Evolutionary conservation across 2,888 invertebrate species (phyloP).

Genomic region (Furcula furcula): DNA sequence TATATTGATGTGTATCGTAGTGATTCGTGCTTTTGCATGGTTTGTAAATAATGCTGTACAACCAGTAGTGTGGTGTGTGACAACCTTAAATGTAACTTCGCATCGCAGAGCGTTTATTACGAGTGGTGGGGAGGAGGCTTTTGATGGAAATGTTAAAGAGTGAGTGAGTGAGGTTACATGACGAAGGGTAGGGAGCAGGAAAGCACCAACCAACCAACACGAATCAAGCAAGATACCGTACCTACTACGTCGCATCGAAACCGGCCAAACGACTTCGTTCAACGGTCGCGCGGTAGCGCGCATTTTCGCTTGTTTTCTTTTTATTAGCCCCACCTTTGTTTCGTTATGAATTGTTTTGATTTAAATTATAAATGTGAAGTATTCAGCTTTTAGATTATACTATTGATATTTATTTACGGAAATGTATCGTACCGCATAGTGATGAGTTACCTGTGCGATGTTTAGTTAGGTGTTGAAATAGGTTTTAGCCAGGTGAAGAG

Average conservation of each 20-base stretch:
- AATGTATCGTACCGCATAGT: slow-evolving; percentile 32
- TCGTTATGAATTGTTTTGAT: slow-evolving; percentile 55
- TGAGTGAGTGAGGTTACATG: slow-evolving; percentile 37
- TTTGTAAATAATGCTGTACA: too few relatives aligned
- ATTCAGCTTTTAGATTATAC: too few relatives aligned
- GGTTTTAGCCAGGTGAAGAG: slow-evolving; percentile 48
- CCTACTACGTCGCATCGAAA: slow-evolving; percentile 46
- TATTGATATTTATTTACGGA: slow-evolving; percentile 25
- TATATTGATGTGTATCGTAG: too few relatives aligned
- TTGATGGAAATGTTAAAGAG: slow-evolving; percentile 24
- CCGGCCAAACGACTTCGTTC: slow-evolving; percentile 77
- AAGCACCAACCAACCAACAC: slow-evolving; percentile 43
- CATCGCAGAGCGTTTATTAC: too few relatives aligned
- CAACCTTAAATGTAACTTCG: too few relatives aligned
- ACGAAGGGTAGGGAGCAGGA: slow-evolving; percentile 37
- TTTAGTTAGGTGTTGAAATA: slow-evolving; percentile 53
- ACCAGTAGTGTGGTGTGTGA: too few relatives aligned
- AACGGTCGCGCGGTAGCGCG: slow-evolving; percentile 74
- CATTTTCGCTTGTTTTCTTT: slow-evolving; percentile 66
- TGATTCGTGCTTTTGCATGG: too few relatives aligned
- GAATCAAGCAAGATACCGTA: too few relatives aligned
- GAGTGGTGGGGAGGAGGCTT: slow-evolving; percentile 60
- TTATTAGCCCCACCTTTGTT: slow-evolving; percentile 72
- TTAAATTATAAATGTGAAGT: slow-evolving; percentile 25
- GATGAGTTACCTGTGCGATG: slow-evolving; percentile 47